These are phyloP conservation scores for Poecilia wingei DNA, from an alignment of 2,797 vertebrate genomes.

Conservation along the genomic window DNA sequence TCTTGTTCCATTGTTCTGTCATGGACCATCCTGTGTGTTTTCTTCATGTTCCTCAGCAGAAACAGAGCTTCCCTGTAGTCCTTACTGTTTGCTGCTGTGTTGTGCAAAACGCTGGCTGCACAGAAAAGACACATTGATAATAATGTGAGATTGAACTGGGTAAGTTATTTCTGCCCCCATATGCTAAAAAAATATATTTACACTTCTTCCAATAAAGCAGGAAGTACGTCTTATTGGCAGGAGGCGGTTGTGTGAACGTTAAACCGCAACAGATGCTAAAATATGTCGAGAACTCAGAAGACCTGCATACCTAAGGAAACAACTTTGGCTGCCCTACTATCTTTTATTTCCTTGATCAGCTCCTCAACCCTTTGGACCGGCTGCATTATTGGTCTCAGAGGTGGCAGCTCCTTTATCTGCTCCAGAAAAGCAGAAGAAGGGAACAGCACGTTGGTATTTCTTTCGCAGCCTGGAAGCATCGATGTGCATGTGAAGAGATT, in stretches of 20 bases:
- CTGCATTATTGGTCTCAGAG: slow-evolving; percentile 43
- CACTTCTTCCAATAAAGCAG: too few relatives aligned
- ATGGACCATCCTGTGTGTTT: slow-evolving; percentile 65
- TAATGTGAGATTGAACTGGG: not conserved
- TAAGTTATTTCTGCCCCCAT: not conserved
- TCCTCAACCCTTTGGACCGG: slow-evolving; percentile 60
- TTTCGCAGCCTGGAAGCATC: slow-evolving; percentile 5
- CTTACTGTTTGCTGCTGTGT: slow-evolving; percentile 30
- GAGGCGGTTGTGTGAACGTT: not conserved
- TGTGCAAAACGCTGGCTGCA: slow-evolving; percentile 57
- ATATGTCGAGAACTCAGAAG: not conserved
- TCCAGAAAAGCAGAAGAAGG: slow-evolving; percentile 11
- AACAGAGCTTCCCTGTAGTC: slow-evolving; percentile 67
- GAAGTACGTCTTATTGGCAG: not conserved
- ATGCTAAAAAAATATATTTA: not conserved
- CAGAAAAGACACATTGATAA: slow-evolving; percentile 16
- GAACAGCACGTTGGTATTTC: not conserved
- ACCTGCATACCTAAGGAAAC: slow-evolving; percentile 66
- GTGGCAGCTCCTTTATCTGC: slow-evolving; percentile 64
- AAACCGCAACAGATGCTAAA: not conserved
- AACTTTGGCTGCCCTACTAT: slow-evolving; percentile 55
- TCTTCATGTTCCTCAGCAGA: slow-evolving; percentile 74
- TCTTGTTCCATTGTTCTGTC: slow-evolving; percentile 56
- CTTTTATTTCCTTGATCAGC: slow-evolving; percentile 67
- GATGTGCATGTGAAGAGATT: not conserved